phyloP scores from a whole-genome alignment of 2,797 vertebrate species.

The Siniperca undulata region DNA sequence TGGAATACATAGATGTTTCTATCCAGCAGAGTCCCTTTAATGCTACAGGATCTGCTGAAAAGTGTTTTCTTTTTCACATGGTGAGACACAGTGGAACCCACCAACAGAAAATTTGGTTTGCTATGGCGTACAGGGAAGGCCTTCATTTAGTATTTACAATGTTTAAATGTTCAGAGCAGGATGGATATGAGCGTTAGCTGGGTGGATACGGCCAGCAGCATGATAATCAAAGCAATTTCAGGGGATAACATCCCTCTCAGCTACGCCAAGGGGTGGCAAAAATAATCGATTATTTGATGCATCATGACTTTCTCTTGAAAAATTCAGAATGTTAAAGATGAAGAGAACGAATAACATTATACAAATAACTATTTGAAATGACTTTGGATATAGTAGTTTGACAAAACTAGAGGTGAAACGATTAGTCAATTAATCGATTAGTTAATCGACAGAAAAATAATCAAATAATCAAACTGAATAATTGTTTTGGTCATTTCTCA shows the following conservation, averaged over 20 bases:
- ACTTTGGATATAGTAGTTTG: background rate
- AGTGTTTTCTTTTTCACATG: conserved; percentile 58
- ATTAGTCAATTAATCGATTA: background rate
- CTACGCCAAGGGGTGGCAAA: background rate
- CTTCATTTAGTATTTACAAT: conserved; percentile 29
- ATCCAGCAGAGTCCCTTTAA: conserved; percentile 60
- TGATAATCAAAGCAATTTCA: conserved; percentile 26
- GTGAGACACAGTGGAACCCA: conserved; percentile 46
- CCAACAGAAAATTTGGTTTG: conserved; percentile 38
- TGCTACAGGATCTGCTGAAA: conserved; percentile 44
- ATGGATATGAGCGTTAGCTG: conserved; percentile 12
- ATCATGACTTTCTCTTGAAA: background rate
- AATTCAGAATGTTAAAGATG: background rate
- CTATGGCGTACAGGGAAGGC: conserved; percentile 13
- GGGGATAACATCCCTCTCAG: conserved; percentile 22
- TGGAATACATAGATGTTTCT: conserved; percentile 71
- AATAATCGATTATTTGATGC: background rate
- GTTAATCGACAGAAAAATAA: background rate
- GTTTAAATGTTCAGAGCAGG: conserved; percentile 20
- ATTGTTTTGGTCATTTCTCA: too few relatives aligned
- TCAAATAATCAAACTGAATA: too few relatives aligned
- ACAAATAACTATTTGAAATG: background rate
- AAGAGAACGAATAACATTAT: background rate
- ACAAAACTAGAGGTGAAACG: background rate
- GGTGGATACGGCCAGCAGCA: conserved; percentile 13